These are phyloP conservation scores for Aurelia aurita complex sp. Pacific DNA, from an alignment of 30 jellyfish, hydroid and myxozoan genomes.

Conservation along the genomic window DNA sequence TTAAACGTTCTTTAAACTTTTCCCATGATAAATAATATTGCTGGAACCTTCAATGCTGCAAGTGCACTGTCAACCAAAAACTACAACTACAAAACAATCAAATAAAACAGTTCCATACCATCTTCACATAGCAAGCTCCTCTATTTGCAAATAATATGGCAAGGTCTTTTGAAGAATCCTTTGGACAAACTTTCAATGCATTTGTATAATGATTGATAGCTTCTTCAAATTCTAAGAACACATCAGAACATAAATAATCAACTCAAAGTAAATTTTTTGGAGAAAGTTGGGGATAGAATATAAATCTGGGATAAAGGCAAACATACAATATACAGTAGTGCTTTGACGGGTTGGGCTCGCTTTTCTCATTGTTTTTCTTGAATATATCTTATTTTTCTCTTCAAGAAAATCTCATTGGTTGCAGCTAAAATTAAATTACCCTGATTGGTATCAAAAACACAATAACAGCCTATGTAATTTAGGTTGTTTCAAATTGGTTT, in stretches of 20 bases:
- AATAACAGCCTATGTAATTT: no score
- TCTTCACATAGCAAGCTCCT: constrained; percentile 85
- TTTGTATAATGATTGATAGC: constrained; percentile 77
- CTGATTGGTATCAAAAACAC: no score
- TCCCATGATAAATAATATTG: no score
- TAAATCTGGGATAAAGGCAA: neutral
- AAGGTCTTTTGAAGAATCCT: constrained; percentile 40
- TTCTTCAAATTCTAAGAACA: constrained; percentile 63
- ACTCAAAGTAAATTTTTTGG: neutral
- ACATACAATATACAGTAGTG: no score
- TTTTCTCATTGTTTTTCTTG: neutral
- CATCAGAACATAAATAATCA: neutral
- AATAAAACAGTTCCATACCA: constrained; percentile 34
- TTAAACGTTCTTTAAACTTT: no score
- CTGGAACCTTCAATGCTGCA: no score
- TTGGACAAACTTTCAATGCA: constrained; percentile 86
- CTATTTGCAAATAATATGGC: constrained; percentile 88
- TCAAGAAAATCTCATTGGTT: neutral
- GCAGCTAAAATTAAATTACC: no score
- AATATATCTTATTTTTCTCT: neutral
- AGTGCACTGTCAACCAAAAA: no score
- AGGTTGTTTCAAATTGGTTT: no score
- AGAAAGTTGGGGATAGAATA: neutral
- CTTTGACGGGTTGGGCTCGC: no score
- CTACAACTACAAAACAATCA: no score